Evolutionary conservation across 2,888 invertebrate genomes (phyloP).

Genomic region (Spialia ferax): DNA sequence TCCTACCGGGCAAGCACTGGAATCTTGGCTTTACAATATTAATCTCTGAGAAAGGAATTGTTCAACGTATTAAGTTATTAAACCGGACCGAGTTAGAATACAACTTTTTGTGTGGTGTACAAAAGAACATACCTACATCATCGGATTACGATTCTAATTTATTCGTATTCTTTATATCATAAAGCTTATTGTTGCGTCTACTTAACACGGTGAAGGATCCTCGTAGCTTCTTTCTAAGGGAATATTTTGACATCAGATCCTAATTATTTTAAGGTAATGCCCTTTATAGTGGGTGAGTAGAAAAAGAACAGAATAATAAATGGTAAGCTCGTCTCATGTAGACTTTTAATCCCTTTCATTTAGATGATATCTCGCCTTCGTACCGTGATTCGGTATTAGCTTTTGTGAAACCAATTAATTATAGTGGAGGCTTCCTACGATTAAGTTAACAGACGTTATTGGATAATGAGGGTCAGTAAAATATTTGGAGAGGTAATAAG

Average conservation of each 20-base stretch:
- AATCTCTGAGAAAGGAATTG: conserved; percentile 63
- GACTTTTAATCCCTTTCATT: conserved; percentile 63
- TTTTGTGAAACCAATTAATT: conserved; percentile 40
- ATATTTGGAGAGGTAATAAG: conserved; percentile 41
- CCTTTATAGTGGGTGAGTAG: conserved; percentile 63
- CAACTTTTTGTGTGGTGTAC: conserved; percentile 65
- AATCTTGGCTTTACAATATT: conserved; percentile 54
- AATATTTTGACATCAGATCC: conserved; percentile 81
- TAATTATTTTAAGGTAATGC: conserved; percentile 80
- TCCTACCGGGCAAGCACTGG: conserved; percentile 38
- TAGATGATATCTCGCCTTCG: conserved; percentile 54
- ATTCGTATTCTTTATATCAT: conserved; percentile 71
- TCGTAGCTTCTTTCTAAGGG: conserved; percentile 61
- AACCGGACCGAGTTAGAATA: conserved; percentile 61
- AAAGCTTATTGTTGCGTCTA: conserved; percentile 69
- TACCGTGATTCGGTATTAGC: conserved; percentile 42
- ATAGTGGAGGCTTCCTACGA: conserved; percentile 39
- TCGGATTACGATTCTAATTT: conserved; percentile 80
- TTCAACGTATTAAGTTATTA: conserved; percentile 78
- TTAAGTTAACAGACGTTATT: conserved; percentile 41
- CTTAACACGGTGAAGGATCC: conserved; percentile 70
- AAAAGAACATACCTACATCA: conserved; percentile 76
- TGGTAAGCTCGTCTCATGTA: conserved; percentile 57
- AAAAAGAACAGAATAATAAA: conserved; percentile 58
- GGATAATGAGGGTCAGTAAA: conserved; percentile 40